Percentiles rank a stretch among this genome's conserved stretches.
phyloP scores from a whole-genome alignment of 2,113 vertebrate genomes.

The Tichodroma muraria region DNA sequence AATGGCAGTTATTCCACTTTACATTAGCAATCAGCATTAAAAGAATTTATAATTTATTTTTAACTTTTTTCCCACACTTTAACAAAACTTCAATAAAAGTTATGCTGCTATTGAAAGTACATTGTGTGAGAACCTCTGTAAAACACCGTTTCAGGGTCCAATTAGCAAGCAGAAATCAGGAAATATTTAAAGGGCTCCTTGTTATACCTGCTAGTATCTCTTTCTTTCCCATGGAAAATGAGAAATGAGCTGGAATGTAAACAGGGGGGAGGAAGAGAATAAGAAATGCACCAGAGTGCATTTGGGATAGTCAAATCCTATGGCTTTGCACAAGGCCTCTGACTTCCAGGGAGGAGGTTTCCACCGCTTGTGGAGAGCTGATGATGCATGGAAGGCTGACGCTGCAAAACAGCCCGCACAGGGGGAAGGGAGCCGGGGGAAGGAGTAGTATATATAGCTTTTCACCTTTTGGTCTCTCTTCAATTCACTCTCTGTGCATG shows the following conservation, averaged over 20 bases:
- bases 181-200: slow-evolving; percentile 9
- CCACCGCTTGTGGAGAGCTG: slow-evolving; percentile 40
- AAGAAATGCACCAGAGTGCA: slow-evolving; percentile 8
- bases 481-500: not conserved
- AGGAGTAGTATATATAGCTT: not conserved
- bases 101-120: not conserved
- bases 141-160: not conserved
- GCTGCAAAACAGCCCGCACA: not conserved
- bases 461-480: slow-evolving; percentile 14
- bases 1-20: slow-evolving; percentile 17
- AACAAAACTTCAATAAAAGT: not conserved
- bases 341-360: slow-evolving; percentile 49
- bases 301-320: slow-evolving; percentile 30
- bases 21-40: slow-evolving; percentile 28
- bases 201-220: slow-evolving; percentile 36
- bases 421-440: not conserved
- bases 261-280: not conserved
- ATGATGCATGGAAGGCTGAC: slow-evolving; percentile 58
- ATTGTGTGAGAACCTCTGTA: not conserved
- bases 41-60: slow-evolving; percentile 31
- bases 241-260: slow-evolving; percentile 45
- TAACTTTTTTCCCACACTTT: not conserved
- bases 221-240: slow-evolving; percentile 21
- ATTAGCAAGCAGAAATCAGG: not conserved
- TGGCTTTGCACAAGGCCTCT: slow-evolving; percentile 20